A percentile compares a stretch with the other conserved stretches of the same genome.
Evolutionary conservation across 1,140 invertebrate genomes (phyloP).

Genomic region (Antheraea mylitta): DNA sequence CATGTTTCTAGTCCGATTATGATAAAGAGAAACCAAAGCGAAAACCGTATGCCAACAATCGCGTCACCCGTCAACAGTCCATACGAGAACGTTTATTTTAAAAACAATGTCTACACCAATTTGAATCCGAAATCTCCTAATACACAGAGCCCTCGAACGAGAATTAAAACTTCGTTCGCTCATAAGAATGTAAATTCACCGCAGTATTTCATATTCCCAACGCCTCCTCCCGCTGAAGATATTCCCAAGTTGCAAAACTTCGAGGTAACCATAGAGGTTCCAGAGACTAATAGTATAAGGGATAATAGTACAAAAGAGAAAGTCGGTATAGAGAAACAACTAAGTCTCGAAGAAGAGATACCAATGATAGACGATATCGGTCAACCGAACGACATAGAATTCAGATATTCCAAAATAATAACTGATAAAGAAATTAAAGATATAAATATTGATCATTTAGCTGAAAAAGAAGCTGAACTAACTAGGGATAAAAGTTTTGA

Average conservation of each 20-base stretch:
- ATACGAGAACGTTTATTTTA: conserved; percentile 78
- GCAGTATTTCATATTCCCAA: conserved; percentile 76
- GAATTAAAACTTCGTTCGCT: conserved; percentile 81
- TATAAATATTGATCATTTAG: conserved; percentile 27
- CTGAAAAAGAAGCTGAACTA: conserved; percentile 28
- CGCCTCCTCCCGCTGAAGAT: conserved; percentile 56
- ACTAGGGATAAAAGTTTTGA: conserved; percentile 70
- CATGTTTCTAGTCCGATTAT: conserved; percentile 72
- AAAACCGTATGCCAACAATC: conserved; percentile 17
- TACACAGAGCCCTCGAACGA: conserved; percentile 79
- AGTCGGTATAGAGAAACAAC: conserved; percentile 69
- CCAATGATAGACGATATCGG: conserved; percentile 76
- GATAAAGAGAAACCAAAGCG: conserved; percentile 66
- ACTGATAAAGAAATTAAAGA: conserved; percentile 38
- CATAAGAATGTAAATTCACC: conserved; percentile 72
- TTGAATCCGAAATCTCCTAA: conserved; percentile 79
- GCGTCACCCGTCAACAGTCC: conserved; percentile 66
- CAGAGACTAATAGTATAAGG: background rate
- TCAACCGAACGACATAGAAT: conserved; percentile 70
- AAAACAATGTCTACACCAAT: conserved; percentile 51
- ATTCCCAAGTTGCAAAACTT: conserved; percentile 39
- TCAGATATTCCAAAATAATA: conserved; percentile 66
- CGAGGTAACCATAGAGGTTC: conserved; percentile 15
- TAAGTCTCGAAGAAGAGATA: conserved; percentile 75
- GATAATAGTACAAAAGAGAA: conserved; percentile 19